A percentile compares a stretch with the other conserved stretches of the same genome.
These are phyloP conservation scores for Halesus radiatus DNA, from an alignment of 1,140 invertebrate species.

Conservation along the genomic window DNA sequence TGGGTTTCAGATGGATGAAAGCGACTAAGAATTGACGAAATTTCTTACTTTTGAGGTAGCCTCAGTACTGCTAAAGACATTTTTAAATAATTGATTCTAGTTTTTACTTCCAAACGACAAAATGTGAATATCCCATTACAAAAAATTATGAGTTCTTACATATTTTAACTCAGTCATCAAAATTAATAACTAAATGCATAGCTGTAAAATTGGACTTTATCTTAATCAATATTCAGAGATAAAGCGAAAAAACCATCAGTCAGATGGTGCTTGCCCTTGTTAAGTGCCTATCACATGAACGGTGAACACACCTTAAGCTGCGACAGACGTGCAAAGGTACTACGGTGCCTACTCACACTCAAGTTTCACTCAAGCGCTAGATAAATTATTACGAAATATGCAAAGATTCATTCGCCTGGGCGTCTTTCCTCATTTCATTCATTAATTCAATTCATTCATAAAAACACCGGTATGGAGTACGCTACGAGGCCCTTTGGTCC, in stretches of 20 bases:
- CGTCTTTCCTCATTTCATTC: conserved; percentile 58
- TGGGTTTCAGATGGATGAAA: too few species aligned
- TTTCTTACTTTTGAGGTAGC: too few species aligned
- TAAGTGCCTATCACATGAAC: neutral
- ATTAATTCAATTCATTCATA: conserved; percentile 59
- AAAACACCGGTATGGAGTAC: conserved; percentile 42
- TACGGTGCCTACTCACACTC: neutral
- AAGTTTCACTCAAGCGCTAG: conserved; percentile 31
- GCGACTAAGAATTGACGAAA: too few species aligned
- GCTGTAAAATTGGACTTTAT: neutral
- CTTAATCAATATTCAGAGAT: neutral
- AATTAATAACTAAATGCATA: neutral
- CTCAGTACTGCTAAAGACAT: too few species aligned
- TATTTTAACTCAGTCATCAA: too few species aligned
- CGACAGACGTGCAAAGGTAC: neutral
- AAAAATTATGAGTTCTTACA: too few species aligned
- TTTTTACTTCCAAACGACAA: too few species aligned
- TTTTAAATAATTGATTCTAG: too few species aligned
- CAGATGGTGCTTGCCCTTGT: neutral
- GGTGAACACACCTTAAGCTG: too few species aligned
- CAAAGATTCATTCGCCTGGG: conserved; percentile 36
- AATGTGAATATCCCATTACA: too few species aligned
- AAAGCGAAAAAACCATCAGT: neutral
- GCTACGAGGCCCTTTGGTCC: conserved; percentile 6
- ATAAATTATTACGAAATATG: conserved; percentile 57